Conservation (phyloP, 2,113 vertebrate species). For the Excalfactoria chinensis region DNA sequence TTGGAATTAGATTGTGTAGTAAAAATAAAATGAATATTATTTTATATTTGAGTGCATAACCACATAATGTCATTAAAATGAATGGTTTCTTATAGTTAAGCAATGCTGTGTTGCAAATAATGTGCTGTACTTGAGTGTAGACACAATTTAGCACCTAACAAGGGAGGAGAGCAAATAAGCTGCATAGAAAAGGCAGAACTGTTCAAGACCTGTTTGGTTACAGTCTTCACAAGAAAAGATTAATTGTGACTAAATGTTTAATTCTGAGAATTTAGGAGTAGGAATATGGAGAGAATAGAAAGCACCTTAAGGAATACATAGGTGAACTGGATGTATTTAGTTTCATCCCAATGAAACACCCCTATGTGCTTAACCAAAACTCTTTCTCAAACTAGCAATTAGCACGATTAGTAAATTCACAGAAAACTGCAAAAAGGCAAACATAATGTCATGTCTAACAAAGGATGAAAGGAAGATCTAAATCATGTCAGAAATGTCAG, state of each 20-base stretch:
- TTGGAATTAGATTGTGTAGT: background rate
- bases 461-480: background rate
- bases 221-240: background rate
- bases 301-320: background rate
- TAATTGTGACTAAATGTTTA: background rate
- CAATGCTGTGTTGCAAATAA: background rate
- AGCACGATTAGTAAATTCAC: background rate
- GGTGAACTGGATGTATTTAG: background rate
- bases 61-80: background rate
- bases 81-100: background rate
- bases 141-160: background rate
- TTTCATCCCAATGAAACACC: background rate
- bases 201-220: background rate
- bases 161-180: background rate
- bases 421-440: constrained; percentile 9
- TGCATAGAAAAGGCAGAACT: background rate
- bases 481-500: background rate
- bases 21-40: background rate
- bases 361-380: background rate
- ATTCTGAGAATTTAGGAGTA: background rate
- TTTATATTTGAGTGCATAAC: background rate
- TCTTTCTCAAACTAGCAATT: background rate
- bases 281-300: background rate
- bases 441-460: background rate
- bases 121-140: background rate